Evolutionary conservation across 2,113 vertebrate species (phyloP).

Genomic region (Nothoprocta perdicaria): DNA sequence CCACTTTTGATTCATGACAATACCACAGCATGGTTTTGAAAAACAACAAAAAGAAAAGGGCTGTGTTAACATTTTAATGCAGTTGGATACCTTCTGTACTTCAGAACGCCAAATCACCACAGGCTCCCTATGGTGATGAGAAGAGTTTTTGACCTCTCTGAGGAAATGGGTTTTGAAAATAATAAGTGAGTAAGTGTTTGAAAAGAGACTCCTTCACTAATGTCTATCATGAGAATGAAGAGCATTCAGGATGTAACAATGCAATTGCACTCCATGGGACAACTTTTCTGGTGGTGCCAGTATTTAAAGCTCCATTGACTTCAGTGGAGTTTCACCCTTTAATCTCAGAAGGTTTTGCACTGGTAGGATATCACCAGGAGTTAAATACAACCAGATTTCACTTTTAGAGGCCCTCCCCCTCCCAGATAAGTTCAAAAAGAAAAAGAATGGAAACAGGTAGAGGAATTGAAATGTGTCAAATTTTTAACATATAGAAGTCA

Average conservation of each 20-base stretch:
- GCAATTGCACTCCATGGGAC: neutral
- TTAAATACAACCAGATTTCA: neutral
- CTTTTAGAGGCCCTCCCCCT: neutral
- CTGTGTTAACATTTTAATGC: neutral
- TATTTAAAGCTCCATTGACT: conserved; percentile 63
- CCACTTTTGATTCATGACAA: neutral
- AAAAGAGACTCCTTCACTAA: conserved; percentile 1
- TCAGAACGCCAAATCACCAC: neutral
- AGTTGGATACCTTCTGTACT: neutral
- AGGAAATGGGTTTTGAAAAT: conserved; percentile 55
- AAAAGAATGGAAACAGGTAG: neutral
- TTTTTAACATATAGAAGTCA: neutral
- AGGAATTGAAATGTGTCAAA: neutral
- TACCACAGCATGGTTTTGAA: neutral
- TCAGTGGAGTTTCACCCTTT: conserved; percentile 64
- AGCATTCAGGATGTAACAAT: conserved; percentile 27
- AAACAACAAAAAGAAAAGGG: neutral
- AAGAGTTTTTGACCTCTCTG: conserved; percentile 64
- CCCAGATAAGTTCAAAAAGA: neutral
- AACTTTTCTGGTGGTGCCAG: conserved; percentile 17
- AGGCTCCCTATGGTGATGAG: neutral
- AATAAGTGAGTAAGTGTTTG: neutral
- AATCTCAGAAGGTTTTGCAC: neutral
- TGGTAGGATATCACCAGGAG: neutral
- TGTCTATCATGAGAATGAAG: conserved; percentile 25